Evolutionary conservation across 2,888 invertebrate species (phyloP).

Genomic region (Ecliptopera silaceata): DNA sequence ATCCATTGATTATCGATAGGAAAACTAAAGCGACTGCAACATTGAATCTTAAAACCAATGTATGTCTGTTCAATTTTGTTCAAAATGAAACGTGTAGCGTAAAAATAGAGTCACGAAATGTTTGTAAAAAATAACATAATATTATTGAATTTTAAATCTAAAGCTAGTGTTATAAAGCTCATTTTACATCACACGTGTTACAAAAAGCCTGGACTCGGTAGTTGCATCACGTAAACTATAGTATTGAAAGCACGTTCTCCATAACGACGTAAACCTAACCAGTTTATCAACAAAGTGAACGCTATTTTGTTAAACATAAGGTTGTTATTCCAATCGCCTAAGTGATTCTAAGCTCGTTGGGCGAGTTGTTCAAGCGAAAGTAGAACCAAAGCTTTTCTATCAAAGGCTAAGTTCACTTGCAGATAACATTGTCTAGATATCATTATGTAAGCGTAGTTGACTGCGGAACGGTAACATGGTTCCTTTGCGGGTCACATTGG

Average conservation of each 20-base stretch:
- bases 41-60: not conserved
- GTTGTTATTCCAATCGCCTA: conserved; percentile 45
- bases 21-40: not conserved
- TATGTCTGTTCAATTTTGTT: not conserved
- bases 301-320: conserved; percentile 43
- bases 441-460: conserved; percentile 76
- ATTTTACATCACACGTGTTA: conserved; percentile 3
- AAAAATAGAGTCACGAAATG: not conserved
- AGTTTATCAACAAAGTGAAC: conserved; percentile 40
- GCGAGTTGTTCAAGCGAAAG: conserved; percentile 65
- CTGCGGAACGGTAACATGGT: conserved; percentile 76
- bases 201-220: conserved; percentile 52
- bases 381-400: conserved; percentile 58
- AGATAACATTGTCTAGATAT: conserved; percentile 65
- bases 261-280: conserved; percentile 45
- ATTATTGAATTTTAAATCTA: not conserved
- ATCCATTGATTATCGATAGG: not conserved
- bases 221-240: conserved; percentile 78
- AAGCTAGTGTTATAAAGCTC: not conserved
- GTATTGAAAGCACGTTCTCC: conserved; percentile 45
- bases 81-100: not conserved
- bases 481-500: conserved; percentile 77
- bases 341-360: conserved; percentile 47
- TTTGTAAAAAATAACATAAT: not conserved
- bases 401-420: conserved; percentile 61